Conservation (phyloP, 2,888 invertebrate species). For the Molorchus minor region DNA sequence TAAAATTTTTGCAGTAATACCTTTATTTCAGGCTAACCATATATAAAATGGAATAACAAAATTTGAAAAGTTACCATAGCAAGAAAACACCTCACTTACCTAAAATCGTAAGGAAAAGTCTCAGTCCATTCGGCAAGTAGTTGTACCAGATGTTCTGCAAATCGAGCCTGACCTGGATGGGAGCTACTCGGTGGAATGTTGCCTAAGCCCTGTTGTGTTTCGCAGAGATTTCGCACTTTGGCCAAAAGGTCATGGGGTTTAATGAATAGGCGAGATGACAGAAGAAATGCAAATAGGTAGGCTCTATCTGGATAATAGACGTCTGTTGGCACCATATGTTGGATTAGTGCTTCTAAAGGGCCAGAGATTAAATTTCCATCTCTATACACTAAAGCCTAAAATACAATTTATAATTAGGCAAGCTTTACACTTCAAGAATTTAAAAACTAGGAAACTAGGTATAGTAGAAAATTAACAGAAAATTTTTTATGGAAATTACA, state of each 20-base stretch:
- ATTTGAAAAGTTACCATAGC: too few species aligned
- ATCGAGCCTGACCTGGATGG: conserved; percentile 59
- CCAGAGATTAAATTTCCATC: conserved; percentile 87
- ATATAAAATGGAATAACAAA: too few species aligned
- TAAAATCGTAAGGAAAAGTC: conserved; percentile 96
- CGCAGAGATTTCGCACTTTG: conserved; percentile 83
- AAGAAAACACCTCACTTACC: conserved; percentile 67
- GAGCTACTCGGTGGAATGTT: conserved; percentile 36
- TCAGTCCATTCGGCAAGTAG: conserved; percentile 93
- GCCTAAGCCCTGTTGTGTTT: conserved; percentile 74
- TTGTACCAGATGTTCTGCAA: conserved; percentile 80
- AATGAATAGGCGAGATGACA: conserved; percentile 92
- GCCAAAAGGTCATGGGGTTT: conserved; percentile 91
- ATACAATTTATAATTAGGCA: conserved; percentile 16
- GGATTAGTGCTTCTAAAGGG: conserved; percentile 85
- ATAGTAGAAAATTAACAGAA: too few species aligned
- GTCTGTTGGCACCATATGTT: conserved; percentile 91
- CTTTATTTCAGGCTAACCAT: too few species aligned
- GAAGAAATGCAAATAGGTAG: conserved; percentile 92
- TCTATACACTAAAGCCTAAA: conserved; percentile 76
- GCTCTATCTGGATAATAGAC: conserved; percentile 87
- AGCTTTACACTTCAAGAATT: too few species aligned
- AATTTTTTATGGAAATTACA: too few species aligned
- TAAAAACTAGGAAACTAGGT: too few species aligned
- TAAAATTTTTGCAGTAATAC: too few species aligned